Base-by-base conservation (phyloP, 2,113 vertebrate genomes). In the Psammodynastes pulverulentus region DNA sequence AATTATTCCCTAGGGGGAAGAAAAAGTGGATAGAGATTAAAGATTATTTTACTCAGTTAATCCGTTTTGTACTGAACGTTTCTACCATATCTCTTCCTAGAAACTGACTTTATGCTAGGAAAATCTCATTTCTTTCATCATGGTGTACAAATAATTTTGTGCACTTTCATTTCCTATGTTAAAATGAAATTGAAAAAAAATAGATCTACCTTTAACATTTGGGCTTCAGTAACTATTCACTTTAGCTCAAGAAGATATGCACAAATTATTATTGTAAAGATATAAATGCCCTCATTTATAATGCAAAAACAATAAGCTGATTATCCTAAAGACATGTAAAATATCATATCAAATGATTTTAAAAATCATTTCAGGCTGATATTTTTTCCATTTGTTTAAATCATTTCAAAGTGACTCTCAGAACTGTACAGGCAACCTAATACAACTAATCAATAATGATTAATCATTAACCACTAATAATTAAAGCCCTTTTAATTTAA, bases 1-100 rank as follows among this genome's bases (percentile, higher is more conserved):
- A 58, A 96, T 89, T 96, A 94, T 94, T 93, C 34, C 89, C 39
- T 19, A 45, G 92, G 46, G 46, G 12, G 72, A 92, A 95, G 3
- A 6, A 90, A 92, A 93, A 94, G 67, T 72, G 24, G 4, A 43
- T 90, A 89, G 86, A 89, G 23, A 94, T 91, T 94, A 93, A 93
- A 96, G 94, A 48, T 0, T 89, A 43, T 90, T 91, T 96, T 90
- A 87, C 85, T 91, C 29, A 53, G 4, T 93, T 93, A 90, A 24
- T 91, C n/a, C 0, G n/a, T 95, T 95, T 92, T 92, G 26, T 95
- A 34, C 86, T 93, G 90, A 90, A 96, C 92, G 93, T 95, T 90
- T 94, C 54, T 93, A 89, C 29, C 4, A 93, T 23, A 87, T 88
- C 86, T 67, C 91, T 94, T 96, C 45, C 84, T 90, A 96, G 89